Base-by-base conservation (phyloP, 2,113 vertebrate species). In the Hystrix cristata region DNA sequence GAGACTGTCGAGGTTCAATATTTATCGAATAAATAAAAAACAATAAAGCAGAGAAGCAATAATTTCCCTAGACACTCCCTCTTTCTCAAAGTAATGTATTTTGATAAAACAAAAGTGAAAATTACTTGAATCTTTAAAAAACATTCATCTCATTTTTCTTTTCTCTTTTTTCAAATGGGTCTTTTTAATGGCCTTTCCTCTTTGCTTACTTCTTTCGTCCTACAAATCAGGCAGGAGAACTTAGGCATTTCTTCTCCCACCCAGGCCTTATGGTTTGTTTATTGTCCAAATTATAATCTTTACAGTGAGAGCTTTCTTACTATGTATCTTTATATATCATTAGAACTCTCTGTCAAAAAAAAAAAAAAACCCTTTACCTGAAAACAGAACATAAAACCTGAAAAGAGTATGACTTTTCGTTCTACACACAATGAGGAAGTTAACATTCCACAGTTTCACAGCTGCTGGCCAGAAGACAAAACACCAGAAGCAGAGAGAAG, bases 21-120 rank as follows among this genome's bases (percentile, higher is more conserved):
- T 69, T 84, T 88, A 34, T 71, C 71, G 46, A 74, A 48, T 48
- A 88, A 84, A 79, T 78, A 27, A 87, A 83, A 87, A 84, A n/a
- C 27, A 67, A n/a, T 83, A 25, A 51, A 55, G 11, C 14, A 86
- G 15, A 79, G n/a, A 79, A 62, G 60, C 12, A 1, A 71, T 51
- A 48, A 89, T 27, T 88, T 92, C n/a, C 29, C 46, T 78, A 48
- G 27, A 62, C 16, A 76, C 19, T 43, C 27, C 34, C 15, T 72
- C 5, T 69, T 67, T 53, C 27, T 84, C 60, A 78, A 82, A 88
- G 51, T 69, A 76, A 69, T 48, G 46, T 4, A 76, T 43, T 60
- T 62, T 92, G 15, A 43, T 67, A 76, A 67, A 88, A 83, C 15
- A 82, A 83, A 92, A 92, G 27, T 74, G 5, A 1, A 65, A 92